Conservation (phyloP, 2,113 vertebrate species). For the Pagrus major region DNA sequence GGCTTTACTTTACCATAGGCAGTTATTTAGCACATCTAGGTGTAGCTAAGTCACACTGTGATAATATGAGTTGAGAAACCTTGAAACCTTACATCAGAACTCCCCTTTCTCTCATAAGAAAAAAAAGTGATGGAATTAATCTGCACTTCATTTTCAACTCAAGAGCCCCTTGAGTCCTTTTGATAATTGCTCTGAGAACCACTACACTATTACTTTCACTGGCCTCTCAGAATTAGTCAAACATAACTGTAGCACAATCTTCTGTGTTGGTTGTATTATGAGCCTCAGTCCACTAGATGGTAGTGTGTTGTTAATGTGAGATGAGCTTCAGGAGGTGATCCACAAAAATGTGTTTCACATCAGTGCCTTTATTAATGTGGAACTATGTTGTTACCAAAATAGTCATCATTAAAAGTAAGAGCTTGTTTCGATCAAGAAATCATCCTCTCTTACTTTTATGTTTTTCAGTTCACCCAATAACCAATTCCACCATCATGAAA, state of each 20-base stretch:
- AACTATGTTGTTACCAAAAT: not conserved
- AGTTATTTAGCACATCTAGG: not conserved
- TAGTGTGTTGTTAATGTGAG: not conserved
- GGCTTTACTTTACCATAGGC: not conserved
- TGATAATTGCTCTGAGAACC: slow-evolving; percentile 37
- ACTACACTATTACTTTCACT: not conserved
- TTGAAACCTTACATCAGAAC: not conserved
- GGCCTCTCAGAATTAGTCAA: not conserved
- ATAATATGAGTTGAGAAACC: not conserved
- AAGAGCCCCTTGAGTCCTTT: not conserved
- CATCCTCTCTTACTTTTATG: not conserved
- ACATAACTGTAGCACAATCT: not conserved
- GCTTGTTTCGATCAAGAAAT: not conserved
- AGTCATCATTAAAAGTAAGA: no score
- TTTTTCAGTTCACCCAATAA: not conserved
- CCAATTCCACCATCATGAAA: not conserved
- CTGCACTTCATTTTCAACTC: slow-evolving; percentile 36
- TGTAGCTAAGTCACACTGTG: not conserved
- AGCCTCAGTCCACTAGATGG: slow-evolving; percentile 69
- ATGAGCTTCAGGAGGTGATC: not conserved
- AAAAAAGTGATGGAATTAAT: slow-evolving; percentile 31
- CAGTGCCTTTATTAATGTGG: not conserved
- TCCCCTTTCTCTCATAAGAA: not conserved
- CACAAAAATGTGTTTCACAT: not conserved
- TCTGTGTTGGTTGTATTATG: slow-evolving; percentile 14